Evolutionary conservation across 2,797 vertebrate species (phyloP).

Genomic region (Xenentodon cancila): DNA sequence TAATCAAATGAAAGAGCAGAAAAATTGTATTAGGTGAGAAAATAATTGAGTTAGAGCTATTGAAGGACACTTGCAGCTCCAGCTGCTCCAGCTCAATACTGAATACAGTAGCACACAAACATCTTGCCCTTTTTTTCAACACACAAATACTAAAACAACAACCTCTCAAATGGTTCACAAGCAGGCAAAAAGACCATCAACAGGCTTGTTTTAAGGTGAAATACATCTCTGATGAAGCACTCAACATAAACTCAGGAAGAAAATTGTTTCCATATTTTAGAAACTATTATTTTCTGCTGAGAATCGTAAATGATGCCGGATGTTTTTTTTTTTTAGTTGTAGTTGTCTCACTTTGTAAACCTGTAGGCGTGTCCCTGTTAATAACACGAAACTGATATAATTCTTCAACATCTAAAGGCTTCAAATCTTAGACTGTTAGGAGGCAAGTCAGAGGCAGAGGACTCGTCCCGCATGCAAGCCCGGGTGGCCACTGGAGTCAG

Average conservation of each 20-base stretch:
- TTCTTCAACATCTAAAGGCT: too few species aligned
- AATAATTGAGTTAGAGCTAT: constrained; percentile 73
- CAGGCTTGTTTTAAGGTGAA: not conserved
- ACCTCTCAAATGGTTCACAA: not conserved
- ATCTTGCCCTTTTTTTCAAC: constrained; percentile 12
- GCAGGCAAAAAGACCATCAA: not conserved
- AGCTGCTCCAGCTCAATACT: constrained; percentile 28
- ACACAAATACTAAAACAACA: not conserved
- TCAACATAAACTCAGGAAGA: not conserved
- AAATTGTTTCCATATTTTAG: too few species aligned
- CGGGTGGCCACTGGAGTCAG: too few species aligned
- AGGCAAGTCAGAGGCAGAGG: too few species aligned
- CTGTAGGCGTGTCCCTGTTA: too few species aligned
- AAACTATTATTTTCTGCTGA: too few species aligned
- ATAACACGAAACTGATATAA: too few species aligned
- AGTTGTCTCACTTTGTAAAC: too few species aligned
- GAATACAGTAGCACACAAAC: constrained; percentile 24
- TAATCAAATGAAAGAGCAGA: constrained; percentile 80
- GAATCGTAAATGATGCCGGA: too few species aligned
- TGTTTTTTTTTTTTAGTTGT: too few species aligned
- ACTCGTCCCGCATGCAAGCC: too few species aligned
- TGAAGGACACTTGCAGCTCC: constrained; percentile 71
- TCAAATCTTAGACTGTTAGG: too few species aligned
- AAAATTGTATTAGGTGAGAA: constrained; percentile 72
- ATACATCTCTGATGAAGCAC: not conserved